A percentile compares a stretch with the other conserved stretches of the same genome.
Conservation (phyloP, 2,888 invertebrate species). For the Ecliptopera silaceata region DNA sequence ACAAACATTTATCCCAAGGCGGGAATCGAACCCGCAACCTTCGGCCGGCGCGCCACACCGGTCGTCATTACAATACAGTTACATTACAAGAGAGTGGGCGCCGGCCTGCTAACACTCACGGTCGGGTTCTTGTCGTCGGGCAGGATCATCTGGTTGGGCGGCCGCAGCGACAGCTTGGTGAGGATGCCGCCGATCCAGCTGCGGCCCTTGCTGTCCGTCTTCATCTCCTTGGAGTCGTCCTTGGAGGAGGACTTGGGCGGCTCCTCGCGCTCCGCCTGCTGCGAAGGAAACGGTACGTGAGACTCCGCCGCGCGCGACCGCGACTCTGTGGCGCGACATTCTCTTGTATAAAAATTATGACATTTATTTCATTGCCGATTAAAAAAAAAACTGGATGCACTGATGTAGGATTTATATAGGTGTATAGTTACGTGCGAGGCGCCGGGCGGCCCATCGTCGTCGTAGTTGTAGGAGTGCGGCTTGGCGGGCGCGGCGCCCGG, state of each 20-base stretch:
- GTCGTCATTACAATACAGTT: slow-evolving; percentile 20
- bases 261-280: slow-evolving; percentile 86
- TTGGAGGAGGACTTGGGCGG: slow-evolving; percentile 40
- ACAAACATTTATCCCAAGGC: no score
- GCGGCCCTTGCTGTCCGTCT: slow-evolving; percentile 52
- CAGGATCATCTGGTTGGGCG: slow-evolving; percentile 97
- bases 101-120: slow-evolving; percentile 86
- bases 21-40: no score
- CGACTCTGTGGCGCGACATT: no score
- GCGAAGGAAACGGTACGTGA: not conserved
- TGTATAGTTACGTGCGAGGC: not conserved
- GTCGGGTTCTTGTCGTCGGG: slow-evolving; percentile 97
- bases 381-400: no score
- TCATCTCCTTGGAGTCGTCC: slow-evolving; percentile 36
- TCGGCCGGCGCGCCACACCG: no score
- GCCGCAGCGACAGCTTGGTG: slow-evolving; percentile 90
- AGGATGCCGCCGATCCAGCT: slow-evolving; percentile 95
- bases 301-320: no score
- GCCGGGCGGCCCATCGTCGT: slow-evolving; percentile 36
- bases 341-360: no score
- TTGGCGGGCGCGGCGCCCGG: slow-evolving; percentile 52
- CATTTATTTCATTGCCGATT: no score
- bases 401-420: no score
- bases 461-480: slow-evolving; percentile 43
- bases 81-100: slow-evolving; percentile 58